Base-by-base conservation (phyloP, 2,113 vertebrate species). In the Pampusana beccarii region DNA sequence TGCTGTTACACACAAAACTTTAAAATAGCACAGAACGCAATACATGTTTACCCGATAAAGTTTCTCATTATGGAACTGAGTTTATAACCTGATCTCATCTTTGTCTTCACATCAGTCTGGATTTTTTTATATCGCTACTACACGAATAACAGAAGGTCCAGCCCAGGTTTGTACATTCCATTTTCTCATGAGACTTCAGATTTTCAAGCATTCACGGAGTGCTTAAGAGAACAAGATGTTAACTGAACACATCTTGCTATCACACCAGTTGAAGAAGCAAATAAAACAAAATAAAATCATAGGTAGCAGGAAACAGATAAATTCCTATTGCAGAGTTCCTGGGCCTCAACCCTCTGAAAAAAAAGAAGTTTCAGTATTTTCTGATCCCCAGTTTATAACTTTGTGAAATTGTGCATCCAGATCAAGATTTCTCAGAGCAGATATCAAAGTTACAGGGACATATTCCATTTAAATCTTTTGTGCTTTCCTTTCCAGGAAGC, bases 11-110 rank as follows among this genome's bases (percentile, higher is more conserved):
- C 2, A 28, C 10, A 79, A 60, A 62, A 46, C 1, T n/a, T n/a
- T 16, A 77, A 81, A 19, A 23, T 10, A 61, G 23, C 33, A 36
- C 3, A 31, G 56, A 75, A 40, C 5, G 11, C 11, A 66, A 5
- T 18, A 58, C 20, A 54, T 0, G 0, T 38, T 53, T 24, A 88
- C 48, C 36, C 5, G 0, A 5, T 75, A 3, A 77, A 66, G 28
- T 36, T 65, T 40, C 48, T 75, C 42, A 62, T 4, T 4, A 53
- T 5, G 25, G 33, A 90, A 33, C 13, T 23, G 17, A 21, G 23
- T 61, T 87, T 34, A 78, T 57, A 78, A 70, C 14, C 29, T 57
- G 50, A 78, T 26, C 11, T 42, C 7, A 13, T n/a, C 26, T 54
- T 71, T 78, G 15, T 36, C n/a, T 70, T 85, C 51, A 50, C 8